Evolutionary conservation across 1,140 invertebrate genomes (phyloP), one percentile per base, ranked within the genome.

Genomic region (Drosophila funebris): DNA sequence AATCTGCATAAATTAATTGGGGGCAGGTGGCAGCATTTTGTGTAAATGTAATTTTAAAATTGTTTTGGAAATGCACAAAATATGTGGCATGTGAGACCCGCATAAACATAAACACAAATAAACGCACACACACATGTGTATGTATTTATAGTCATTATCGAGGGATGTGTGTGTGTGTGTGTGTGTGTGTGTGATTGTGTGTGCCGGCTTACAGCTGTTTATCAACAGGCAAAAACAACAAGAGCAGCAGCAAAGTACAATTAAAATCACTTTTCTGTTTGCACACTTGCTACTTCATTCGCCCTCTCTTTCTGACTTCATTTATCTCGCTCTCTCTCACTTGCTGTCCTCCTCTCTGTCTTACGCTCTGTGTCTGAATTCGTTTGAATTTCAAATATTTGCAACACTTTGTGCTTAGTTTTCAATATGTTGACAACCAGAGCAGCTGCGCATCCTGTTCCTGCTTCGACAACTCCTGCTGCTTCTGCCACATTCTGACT

Each of bases 221-320:
- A 60, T 48, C 64, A 58, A 50, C 43, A 22, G 48, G 20, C 37
- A 53, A 36, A 31, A 46, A 3, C 57, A 33, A 60, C 41, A 33
- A 20, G 16, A 33, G 14, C 8, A 27, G 4, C 53, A 44, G 5
- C 27, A 58, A 36, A 53, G 27, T 20, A 70, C 41, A 70, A 63
- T 70, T 70, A 63, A 63, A 63, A 54, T 70, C 60, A 63, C 39
- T 70, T 63, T 58, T 53, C 27, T 67, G 63, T 31, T 60, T 39
- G 22, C 37, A 4, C 9, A n/a, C 50, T 3, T 22, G 1, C 22
- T n/a, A n/a, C n/a, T n/a, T n/a, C n/a, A n/a, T n/a, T 22, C 22
- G 22, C 22, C 22, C 22, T 48, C 13, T 16, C 13, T 36, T 11
- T 7, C n/a, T n/a, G n/a, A n/a, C n/a, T n/a, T n/a, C n/a, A n/a